These are phyloP conservation scores for Leptinotarsa defecta DNA, from an alignment of 1,140 invertebrate genomes.

Conservation along the genomic window DNA sequence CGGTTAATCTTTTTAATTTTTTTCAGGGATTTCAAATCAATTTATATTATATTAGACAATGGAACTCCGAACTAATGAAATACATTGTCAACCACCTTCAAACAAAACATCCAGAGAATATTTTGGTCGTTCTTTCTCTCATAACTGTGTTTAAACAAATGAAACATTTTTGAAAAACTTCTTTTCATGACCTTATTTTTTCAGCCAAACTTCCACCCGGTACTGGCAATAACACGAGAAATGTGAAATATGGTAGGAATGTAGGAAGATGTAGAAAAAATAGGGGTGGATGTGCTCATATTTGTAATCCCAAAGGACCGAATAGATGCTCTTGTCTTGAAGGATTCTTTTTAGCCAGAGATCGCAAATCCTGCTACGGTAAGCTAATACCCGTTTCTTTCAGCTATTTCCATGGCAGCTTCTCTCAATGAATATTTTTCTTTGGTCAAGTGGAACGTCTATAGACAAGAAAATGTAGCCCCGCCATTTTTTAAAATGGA, in stretches of 20 bases:
- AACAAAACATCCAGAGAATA: too few species aligned
- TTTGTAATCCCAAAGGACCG: slow-evolving; percentile 15
- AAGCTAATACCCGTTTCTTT: background rate
- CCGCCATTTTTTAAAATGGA: background rate
- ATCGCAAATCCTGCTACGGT: slow-evolving; percentile 15
- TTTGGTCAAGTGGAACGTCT: background rate
- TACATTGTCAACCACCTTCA: too few species aligned
- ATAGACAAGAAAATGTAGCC: background rate
- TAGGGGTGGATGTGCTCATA: background rate
- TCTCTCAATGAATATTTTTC: background rate
- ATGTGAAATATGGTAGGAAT: background rate
- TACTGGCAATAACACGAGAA: background rate
- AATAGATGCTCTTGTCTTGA: slow-evolving; percentile 11
- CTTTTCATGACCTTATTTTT: too few species aligned
- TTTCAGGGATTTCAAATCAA: too few species aligned
- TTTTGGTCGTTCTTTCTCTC: too few species aligned
- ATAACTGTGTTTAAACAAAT: too few species aligned
- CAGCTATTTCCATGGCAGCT: background rate
- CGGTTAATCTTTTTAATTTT: too few species aligned
- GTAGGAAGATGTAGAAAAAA: slow-evolving; percentile 5
- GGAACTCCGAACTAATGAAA: too few species aligned
- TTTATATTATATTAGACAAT: too few species aligned
- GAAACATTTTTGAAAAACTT: too few species aligned
- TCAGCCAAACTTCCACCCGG: background rate
- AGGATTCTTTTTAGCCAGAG: slow-evolving; percentile 1